Base-by-base conservation (phyloP, 2,888 invertebrate genomes). In the Acleris sparsana region DNA sequence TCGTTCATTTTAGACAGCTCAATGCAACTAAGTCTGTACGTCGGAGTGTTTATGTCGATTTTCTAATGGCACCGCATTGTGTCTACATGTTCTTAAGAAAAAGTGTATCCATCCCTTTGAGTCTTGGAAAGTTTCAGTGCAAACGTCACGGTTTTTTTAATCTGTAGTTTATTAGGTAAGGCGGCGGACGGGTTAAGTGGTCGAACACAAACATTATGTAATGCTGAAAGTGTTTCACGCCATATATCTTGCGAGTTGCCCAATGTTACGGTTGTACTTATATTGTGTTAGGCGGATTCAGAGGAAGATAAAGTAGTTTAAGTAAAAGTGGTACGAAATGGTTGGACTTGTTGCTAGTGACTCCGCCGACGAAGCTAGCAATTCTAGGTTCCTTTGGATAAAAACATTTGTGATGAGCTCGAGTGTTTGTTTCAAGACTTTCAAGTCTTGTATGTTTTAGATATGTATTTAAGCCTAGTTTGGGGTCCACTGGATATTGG, bases 171-270 rank as follows among this genome's bases (percentile, higher is more conserved):
- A 68, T 71, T 44, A 33, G 44, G 43, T 59, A 46, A 43, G 11
- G n/a, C 48, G 48, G 29, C 16, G 49, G 53, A 53, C 43, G 57
- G 49, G 49, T 25, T 49, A 49, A 29, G 53, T 33, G 51, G 7
- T 43, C 13, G 52, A 39, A 20, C 57, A 44, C 72, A 69, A 57
- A 57, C 69, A 67, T 77, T 77, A 69, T 69, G 71, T 68, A 75
- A 77, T 58, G 46, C 72, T 68, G 77, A 75, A 77, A 75, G 75
- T 72, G 69, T 72, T 67, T 63, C 51, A 9, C 18, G n/a, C 53
- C 53, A 22, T 52, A 56, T 58, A 22, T 53, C 55, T 51, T 29
- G 59, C 57, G 20, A 22, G 52, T 62, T 66, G 57, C 61, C 57
- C 29, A 62, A 66, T 48, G 59, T 64, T 64, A 66, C 66, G 44